Evolutionary conservation across 1,140 invertebrate species (phyloP), one percentile per base, ranked within the genome.

Genomic region (Drosophila watanabei): DNA sequence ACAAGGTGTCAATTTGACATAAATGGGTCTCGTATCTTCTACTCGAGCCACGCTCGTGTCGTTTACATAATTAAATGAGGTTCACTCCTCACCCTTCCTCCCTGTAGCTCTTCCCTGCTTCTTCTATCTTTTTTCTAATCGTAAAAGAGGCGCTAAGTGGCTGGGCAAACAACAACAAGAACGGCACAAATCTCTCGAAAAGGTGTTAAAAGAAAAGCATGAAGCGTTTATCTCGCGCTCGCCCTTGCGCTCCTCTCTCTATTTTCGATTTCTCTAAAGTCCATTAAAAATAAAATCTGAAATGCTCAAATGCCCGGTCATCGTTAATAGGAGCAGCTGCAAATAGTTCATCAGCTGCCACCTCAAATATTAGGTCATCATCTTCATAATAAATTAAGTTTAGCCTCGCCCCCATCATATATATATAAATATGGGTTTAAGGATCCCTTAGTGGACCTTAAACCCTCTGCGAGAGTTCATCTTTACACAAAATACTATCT

Each of bases 141-240:
- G 85, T 69, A 79, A 80, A 88, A 82, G 60, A 88, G 84, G 84
- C 85, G 85, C 85, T 89, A 89, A 89, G 85, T 89, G 85, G 79
- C 75, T 52, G 49, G 79, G 75, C 70, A 89, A 89, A 88, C 81
- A 88, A 46, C 78, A 76, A 57, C 54, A 57, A 83, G 77, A 75
- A 90, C 83, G 79, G 82, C 73, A 89, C 86, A 89, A 89, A 89
- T 89, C 86, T 90, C 86, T 90, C 81, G 81, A 75, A 81, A 89
- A 89, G 86, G 85, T 90, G 85, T 89, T 89, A 89, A 89, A 85
- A 85, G 85, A 89, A 89, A 89, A 89, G 69, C 85, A 90, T 81
- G 78, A 46, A 75, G 73, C 85, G 81, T 88, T 88, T 89, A 88
- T 78, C 75, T 79, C 32, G 56, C 70, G 9, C 69, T 88, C 79